Base-by-base conservation (phyloP, 2,888 invertebrate genomes). In the Odontothrips loti region DNA sequence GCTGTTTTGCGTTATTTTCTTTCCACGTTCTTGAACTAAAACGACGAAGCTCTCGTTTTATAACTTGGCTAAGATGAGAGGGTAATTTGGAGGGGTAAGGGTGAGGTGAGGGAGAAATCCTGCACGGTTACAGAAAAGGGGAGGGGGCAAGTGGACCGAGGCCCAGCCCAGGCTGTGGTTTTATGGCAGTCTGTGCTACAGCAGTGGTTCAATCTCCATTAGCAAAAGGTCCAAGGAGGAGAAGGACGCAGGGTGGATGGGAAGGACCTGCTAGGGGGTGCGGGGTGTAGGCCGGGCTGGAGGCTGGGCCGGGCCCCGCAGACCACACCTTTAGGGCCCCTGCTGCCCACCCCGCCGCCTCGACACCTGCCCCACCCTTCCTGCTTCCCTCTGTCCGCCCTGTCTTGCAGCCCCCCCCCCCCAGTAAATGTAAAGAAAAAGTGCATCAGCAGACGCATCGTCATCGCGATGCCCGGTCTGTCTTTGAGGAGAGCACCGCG, bases 191-290 rank as follows among this genome's bases (percentile, higher is more conserved):
- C 58, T 58, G 58, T 20, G 58, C 58, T 58, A 58, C 58, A 58
- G 58, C 58, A 58, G 58, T 58, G 58, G 58, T 58, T 58, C 58
- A 58, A 58, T 58, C 58, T 58, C 58, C 58, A 58, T 58, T 58
- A 58, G 58, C 58, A 17, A 17, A 20, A 20, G 58, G 20, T 20
- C 20, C 58, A 15, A 20, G 58, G 58, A 58, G 58, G 17, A 20
- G 58, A 58, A 20, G 58, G 58, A 17, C 58, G 20, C 20, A 15
- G 58, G 58, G 20, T 58, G 17, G 58, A 17, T 6, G 58, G 58
- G 20, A 20, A 20, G 51, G 51, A n/a, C 10, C 51, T 51, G 51
- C 15, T 10, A 15, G 51, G n/a, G n/a, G n/a, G n/a, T n/a, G n/a
- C n/a, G n/a, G n/a, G n/a, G n/a, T n/a, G n/a, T n/a, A n/a, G n/a